A percentile compares a stretch with the other conserved stretches of the same genome.
phyloP scores from a whole-genome alignment of 2,113 vertebrate genomes.

The Odocoileus virginianus region DNA sequence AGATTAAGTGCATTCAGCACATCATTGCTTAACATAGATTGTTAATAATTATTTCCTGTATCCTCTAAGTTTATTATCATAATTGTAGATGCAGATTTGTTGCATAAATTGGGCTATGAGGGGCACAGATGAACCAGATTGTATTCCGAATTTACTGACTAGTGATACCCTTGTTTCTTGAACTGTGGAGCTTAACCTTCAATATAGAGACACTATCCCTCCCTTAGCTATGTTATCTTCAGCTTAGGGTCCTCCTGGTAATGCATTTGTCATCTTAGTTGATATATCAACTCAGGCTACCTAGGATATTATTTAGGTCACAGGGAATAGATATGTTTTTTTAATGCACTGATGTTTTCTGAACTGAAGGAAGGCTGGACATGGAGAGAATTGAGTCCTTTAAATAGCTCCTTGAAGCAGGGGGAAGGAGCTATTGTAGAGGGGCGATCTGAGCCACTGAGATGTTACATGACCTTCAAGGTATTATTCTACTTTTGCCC shows the following conservation, averaged over 20 bases:
- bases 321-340: neutral
- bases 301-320: constrained; percentile 29
- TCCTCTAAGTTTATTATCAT: neutral
- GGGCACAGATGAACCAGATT: neutral
- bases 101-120: neutral
- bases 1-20: neutral
- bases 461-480: constrained; percentile 37
- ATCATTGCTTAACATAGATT: neutral
- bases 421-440: constrained; percentile 11
- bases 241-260: neutral
- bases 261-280: neutral
- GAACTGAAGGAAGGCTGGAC: neutral
- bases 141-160: neutral
- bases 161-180: neutral
- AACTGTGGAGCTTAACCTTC: neutral
- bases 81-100: neutral
- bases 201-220: neutral
- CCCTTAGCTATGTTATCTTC: neutral
- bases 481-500: constrained; percentile 53
- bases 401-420: constrained; percentile 47
- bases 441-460: neutral
- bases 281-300: neutral
- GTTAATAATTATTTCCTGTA: neutral
- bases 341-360: neutral
- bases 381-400: constrained; percentile 33